A percentile compares a stretch with the other conserved stretches of the same genome.
Evolutionary conservation across 2,797 vertebrate species (phyloP).

Genomic region (Microcaecilia unicolor): DNA sequence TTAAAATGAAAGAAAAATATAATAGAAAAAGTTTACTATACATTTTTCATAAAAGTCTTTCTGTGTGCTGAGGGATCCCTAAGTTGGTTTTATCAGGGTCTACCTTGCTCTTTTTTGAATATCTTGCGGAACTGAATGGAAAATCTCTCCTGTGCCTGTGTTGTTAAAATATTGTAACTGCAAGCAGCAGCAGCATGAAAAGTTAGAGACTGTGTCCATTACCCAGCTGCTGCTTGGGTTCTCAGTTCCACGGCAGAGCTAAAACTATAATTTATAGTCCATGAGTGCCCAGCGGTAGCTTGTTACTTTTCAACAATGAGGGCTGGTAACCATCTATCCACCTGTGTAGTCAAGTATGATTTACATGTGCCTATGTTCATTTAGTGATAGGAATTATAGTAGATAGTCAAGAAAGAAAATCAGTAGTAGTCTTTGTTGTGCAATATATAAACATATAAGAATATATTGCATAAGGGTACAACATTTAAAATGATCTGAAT

Average conservation of each 20-base stretch:
- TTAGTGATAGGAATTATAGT: neutral
- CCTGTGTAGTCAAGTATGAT: neutral
- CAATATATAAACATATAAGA: too few relatives aligned
- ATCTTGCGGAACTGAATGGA: constrained; percentile 12
- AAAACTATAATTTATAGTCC: neutral
- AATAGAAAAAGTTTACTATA: too few relatives aligned
- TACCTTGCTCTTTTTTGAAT: neutral
- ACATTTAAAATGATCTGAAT: too few relatives aligned
- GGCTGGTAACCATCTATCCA: neutral
- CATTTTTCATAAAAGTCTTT: too few relatives aligned
- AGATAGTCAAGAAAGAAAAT: too few relatives aligned
- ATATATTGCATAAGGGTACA: too few relatives aligned
- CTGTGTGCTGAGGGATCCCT: too few relatives aligned
- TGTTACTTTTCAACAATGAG: neutral
- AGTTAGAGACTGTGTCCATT: neutral
- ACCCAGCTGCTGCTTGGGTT: neutral
- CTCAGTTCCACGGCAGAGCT: neutral
- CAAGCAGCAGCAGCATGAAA: neutral
- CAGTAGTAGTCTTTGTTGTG: too few relatives aligned
- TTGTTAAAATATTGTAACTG: constrained; percentile 5
- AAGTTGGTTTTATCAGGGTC: neutral
- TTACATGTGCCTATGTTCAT: neutral
- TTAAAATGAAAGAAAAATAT: too few relatives aligned
- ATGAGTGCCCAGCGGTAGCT: neutral
- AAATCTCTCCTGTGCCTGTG: constrained; percentile 2